Evolutionary conservation across 2,888 invertebrate species (phyloP), one percentile per base, ranked within the genome.

Genomic region (Megastigmus dorsalis): DNA sequence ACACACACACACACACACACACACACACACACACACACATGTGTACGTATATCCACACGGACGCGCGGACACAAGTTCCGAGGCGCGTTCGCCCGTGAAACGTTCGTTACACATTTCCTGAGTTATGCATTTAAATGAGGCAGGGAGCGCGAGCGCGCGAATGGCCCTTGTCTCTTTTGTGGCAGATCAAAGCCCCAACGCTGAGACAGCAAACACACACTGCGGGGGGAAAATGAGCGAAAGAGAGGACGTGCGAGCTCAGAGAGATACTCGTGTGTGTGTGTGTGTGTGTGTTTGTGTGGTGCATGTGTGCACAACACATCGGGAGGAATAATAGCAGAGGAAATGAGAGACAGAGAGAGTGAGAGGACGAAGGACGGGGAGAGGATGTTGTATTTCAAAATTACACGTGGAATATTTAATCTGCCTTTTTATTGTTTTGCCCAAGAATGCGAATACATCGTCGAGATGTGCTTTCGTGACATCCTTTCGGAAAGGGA

Each of bases 41-140:
- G n/a, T n/a, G n/a, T n/a, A n/a, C n/a, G n/a, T n/a, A n/a, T n/a
- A n/a, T n/a, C n/a, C n/a, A n/a, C 62, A 30, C 36, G 55, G 0
- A 23, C 1, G 13, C 18, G 7, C 52, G 20, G 45, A 10, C 33
- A 3, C 26, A 30, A 30, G 33, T 54, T 41, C 55, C 13, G 63
- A n/a, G 41, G 59, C 55, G 74, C 72, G 75, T 77, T 66, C 74
- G 68, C 41, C 83, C 84, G 84, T 85, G 84, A 85, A 86, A 84
- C 83, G 85, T 84, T 84, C 83, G 84, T 84, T 85, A 86, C 84
- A 84, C 86, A 82, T 86, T 84, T 83, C 79, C 82, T 80, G 82
- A 84, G 84, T 86, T 85, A 85, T 85, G 85, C 85, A 86, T 86
- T 85, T 85, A 85, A 86, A 85, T 85, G 85, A 86, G 85, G 81